Evolutionary conservation across 2,888 invertebrate genomes (phyloP), one percentile per base, ranked within the genome.

Genomic region (Lepas anatifera): DNA sequence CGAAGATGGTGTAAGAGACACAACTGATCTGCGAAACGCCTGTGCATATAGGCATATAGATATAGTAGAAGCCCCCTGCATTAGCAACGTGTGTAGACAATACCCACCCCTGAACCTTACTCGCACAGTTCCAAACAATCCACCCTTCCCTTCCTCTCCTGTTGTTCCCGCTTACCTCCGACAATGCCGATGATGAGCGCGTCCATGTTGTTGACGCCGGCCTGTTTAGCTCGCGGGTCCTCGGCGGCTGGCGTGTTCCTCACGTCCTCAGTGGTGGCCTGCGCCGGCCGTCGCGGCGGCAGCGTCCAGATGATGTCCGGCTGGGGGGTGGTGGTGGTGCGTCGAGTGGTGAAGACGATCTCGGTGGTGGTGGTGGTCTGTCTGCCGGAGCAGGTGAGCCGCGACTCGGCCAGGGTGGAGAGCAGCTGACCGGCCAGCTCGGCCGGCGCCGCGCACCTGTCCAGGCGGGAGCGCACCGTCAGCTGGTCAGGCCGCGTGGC

Each of bases 181-280:
- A 94, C 93, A 74, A 95, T 94, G n/a, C 92, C 92, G 72, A 95
- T 94, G 69, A 95, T 94, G n/a, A 95, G 82, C 7, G 92, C 93
- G 75, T 94, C 94, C 76, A 95, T 94, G 76, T 92, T 93, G 70
- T 86, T 88, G 18, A 90, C 84, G 0, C 87, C 81, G 13, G 84
- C 83, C 72, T 78, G 78, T 77, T 80, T 83, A 71, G 81, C 81
- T 37, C 68, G 22, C 0, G 87, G 81, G 10, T 84, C 83, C 71
- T 78, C 79, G 77, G 80, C 83, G 70, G 81, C 81, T 69, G 72
- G 72, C 71, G 72, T 67, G 71, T 73, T 25, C 72, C 32, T 43
- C 43, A 69, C 29, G 63, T 70, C 68, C 68, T 69, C 70, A 68
- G 72, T 70, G 52, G 48, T 43, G 35, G 43, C 22, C 39, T 68